A percentile compares a stretch with the other conserved stretches of the same genome.
Conservation (phyloP, 2,797 vertebrate species). For the Leucoraja ocellata region DNA sequence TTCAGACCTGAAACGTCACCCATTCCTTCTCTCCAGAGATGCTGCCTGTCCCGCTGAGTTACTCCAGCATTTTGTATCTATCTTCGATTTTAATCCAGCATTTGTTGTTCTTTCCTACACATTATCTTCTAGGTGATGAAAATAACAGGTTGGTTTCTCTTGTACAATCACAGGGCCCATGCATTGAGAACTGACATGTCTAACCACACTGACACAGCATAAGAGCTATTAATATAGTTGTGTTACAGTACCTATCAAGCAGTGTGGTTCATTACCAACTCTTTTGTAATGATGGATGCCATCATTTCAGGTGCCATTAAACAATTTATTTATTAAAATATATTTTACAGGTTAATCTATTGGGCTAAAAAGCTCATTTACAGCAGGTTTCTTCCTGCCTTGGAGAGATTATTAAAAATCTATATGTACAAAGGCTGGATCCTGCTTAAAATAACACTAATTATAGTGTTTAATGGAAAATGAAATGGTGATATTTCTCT, state of each 20-base stretch:
- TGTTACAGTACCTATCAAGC: not conserved
- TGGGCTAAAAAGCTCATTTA: not conserved
- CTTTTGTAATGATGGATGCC: not conserved
- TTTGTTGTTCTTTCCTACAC: too few relatives aligned
- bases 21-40: too few relatives aligned
- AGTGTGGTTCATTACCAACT: not conserved
- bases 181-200: not conserved
- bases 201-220: not conserved
- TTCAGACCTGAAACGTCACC: too few relatives aligned
- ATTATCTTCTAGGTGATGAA: not conserved
- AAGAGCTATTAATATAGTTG: not conserved
- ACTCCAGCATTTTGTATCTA: too few relatives aligned
- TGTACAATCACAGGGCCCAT: not conserved
- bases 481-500: not conserved
- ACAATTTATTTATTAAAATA: conserved; percentile 20
- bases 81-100: too few relatives aligned
- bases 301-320: not conserved
- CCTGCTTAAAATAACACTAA: not conserved
- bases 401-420: not conserved
- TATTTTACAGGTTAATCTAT: not conserved
- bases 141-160: not conserved
- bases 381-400: not conserved
- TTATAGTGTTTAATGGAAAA: not conserved
- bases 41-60: too few relatives aligned
- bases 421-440: not conserved